Evolutionary conservation across 2,797 vertebrate species (phyloP).

Genomic region (Carapus acus): DNA sequence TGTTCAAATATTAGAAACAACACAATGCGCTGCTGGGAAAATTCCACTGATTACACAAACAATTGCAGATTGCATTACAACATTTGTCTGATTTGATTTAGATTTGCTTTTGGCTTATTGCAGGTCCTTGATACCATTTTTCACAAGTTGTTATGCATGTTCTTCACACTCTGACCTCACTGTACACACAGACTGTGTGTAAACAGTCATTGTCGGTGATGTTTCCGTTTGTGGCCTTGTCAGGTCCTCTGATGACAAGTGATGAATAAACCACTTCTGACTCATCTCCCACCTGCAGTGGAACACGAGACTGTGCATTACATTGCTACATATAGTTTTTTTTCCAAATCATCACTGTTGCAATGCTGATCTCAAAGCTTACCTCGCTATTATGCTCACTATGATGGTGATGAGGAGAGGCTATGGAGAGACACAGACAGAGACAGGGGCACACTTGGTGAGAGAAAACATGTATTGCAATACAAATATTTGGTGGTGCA

Average conservation of each 20-base stretch:
- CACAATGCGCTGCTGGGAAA: too few relatives aligned
- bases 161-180: slow-evolving; percentile 27
- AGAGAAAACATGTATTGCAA: too few relatives aligned
- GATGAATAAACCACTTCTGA: slow-evolving; percentile 46
- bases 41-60: too few relatives aligned
- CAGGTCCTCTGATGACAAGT: slow-evolving; percentile 24
- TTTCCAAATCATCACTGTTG: neutral
- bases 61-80: too few relatives aligned
- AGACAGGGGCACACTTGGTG: too few relatives aligned
- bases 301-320: slow-evolving; percentile 6
- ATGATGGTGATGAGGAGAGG: neutral
- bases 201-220: neutral
- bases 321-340: neutral
- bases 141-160: neutral
- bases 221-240: slow-evolving; percentile 3
- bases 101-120: too few relatives aligned
- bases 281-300: slow-evolving; percentile 36
- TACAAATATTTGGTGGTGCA: too few relatives aligned
- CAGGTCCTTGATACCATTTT: too few relatives aligned
- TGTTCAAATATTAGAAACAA: too few relatives aligned
- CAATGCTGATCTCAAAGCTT: neutral
- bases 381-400: slow-evolving; percentile 12
- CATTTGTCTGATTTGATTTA: too few relatives aligned
- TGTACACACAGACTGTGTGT: slow-evolving; percentile 56
- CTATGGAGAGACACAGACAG: slow-evolving; percentile 22